phyloP scores from a whole-genome alignment of 2,888 invertebrate genomes.

The Drosophila villosipedis region DNA sequence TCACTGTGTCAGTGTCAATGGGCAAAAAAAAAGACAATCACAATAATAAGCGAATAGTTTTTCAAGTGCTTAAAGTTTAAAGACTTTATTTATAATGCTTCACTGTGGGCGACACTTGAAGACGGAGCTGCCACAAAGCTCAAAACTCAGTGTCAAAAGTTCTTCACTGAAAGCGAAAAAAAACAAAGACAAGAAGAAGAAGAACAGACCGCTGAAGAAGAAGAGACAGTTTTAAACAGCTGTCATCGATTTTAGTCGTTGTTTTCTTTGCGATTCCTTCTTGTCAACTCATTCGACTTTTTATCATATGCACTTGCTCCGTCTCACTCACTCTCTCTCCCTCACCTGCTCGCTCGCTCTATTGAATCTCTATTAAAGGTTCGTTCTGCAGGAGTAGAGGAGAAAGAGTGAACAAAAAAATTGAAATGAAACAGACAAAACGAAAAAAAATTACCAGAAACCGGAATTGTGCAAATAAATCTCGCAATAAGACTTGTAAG shows the following conservation, averaged over 20 bases:
- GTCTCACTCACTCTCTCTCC: constrained; percentile 1
- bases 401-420: constrained; percentile 51
- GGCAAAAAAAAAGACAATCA: constrained; percentile 23
- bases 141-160: constrained; percentile 66
- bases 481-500: constrained; percentile 62
- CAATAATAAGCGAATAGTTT: background rate
- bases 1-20: constrained; percentile 73
- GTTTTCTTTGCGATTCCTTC: constrained; percentile 48
- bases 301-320: constrained; percentile 39
- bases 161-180: constrained; percentile 38
- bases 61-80: constrained; percentile 38
- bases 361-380: constrained; percentile 27
- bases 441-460: constrained; percentile 57
- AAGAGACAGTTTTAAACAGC: constrained; percentile 57
- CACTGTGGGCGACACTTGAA: constrained; percentile 64
- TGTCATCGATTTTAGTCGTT: constrained; percentile 50
- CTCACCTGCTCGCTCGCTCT: constrained; percentile 8
- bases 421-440: constrained; percentile 63
- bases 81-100: constrained; percentile 50
- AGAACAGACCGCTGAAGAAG: constrained; percentile 2
- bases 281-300: constrained; percentile 57
- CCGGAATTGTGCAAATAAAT: constrained; percentile 81
- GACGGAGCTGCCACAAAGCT: constrained; percentile 10
- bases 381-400: constrained; percentile 16
- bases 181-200: constrained; percentile 4